phyloP scores from a whole-genome alignment of 2,113 vertebrate genomes.

The Megaceryle maxima region DNA sequence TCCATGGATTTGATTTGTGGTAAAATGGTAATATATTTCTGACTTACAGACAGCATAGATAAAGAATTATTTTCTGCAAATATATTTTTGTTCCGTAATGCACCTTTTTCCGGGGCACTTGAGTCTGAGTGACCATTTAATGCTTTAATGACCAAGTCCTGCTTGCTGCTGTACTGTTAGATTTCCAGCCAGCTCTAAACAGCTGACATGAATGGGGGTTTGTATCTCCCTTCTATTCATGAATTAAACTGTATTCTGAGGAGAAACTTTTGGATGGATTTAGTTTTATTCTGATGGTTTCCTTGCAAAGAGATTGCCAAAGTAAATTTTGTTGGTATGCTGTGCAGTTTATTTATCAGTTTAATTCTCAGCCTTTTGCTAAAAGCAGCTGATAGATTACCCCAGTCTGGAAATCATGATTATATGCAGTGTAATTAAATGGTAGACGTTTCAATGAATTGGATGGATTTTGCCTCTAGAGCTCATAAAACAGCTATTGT shows the following conservation, averaged over 20 bases:
- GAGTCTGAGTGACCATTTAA: not conserved
- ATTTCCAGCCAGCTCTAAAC: not conserved
- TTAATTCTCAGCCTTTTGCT: not conserved
- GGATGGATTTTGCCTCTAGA: not conserved
- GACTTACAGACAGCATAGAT: not conserved
- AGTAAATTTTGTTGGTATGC: not conserved
- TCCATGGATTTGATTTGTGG: not conserved
- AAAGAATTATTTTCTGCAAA: not conserved
- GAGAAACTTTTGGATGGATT: not conserved
- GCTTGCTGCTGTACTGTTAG: not conserved
- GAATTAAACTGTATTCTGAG: not conserved
- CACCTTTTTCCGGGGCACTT: not conserved
- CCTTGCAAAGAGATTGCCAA: not conserved
- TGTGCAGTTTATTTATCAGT: not conserved
- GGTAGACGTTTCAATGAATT: not conserved
- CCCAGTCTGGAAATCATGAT: not conserved
- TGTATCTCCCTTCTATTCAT: not conserved
- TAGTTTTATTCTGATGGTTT: not conserved
- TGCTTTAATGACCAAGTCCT: not conserved
- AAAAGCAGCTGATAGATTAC: not conserved
- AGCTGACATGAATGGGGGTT: not conserved
- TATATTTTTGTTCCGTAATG: not conserved
- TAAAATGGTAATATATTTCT: not conserved
- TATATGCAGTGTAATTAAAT: not conserved
- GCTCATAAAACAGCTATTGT: not conserved